A percentile compares a stretch with the other conserved stretches of the same genome.
Evolutionary conservation across 1,140 invertebrate genomes (phyloP).

Genomic region (Drosophila nebulosa): DNA sequence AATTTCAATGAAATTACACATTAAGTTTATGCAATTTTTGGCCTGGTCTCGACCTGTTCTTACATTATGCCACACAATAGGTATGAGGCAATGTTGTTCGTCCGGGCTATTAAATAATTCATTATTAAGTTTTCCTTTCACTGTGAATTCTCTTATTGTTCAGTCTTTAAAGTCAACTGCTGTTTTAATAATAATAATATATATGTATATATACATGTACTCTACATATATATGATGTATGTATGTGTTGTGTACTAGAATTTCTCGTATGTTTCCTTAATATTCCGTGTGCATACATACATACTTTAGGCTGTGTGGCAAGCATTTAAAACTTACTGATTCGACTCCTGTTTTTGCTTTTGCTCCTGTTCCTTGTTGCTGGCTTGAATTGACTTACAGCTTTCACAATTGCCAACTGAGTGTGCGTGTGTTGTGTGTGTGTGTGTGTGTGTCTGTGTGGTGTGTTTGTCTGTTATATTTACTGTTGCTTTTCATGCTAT

Average conservation of each 20-base stretch:
- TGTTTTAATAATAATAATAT: neutral
- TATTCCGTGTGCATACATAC: slow-evolving; percentile 12
- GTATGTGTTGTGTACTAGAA: slow-evolving; percentile 32
- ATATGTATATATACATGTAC: no score
- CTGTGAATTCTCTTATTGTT: slow-evolving; percentile 7
- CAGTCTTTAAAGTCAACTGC: slow-evolving; percentile 22
- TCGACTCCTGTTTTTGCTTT: slow-evolving; percentile 20
- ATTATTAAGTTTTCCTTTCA: slow-evolving; percentile 1
- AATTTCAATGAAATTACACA: slow-evolving; percentile 21
- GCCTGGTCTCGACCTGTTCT: neutral
- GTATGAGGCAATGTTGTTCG: neutral
- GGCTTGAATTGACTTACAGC: slow-evolving; percentile 37
- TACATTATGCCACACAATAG: neutral
- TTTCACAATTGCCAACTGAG: slow-evolving; percentile 32
- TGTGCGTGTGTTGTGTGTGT: slow-evolving; percentile 23
- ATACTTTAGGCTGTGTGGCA: slow-evolving; percentile 51
- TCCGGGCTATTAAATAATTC: neutral
- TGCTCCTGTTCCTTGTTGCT: slow-evolving; percentile 1
- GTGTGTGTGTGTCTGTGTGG: slow-evolving; percentile 23
- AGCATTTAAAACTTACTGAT: slow-evolving; percentile 62
- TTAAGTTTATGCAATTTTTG: neutral
- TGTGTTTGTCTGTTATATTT: slow-evolving; percentile 14
- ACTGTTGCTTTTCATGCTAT: slow-evolving; percentile 17
- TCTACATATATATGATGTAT: no score
- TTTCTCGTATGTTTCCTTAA: slow-evolving; percentile 8